Conservation (phyloP, 1,140 invertebrate species). For the Pseudomyrmex sp. region DNA sequence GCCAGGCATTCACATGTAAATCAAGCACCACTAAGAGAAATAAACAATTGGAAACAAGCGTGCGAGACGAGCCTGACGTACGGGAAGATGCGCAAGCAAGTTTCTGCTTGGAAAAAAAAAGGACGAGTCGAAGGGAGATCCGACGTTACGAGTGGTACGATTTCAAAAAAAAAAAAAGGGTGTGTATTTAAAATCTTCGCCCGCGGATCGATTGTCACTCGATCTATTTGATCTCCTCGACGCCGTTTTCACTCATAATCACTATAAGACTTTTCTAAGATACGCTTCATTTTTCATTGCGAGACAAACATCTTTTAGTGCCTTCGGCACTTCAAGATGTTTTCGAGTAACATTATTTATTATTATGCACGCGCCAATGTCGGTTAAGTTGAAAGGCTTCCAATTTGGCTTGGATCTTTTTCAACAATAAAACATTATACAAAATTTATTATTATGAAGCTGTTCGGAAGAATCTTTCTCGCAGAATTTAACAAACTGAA, state of each 20-base stretch:
- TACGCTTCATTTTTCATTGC: not conserved
- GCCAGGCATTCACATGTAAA: conserved; percentile 83
- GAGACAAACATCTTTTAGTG: not conserved
- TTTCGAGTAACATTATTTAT: conserved; percentile 25
- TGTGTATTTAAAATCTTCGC: conserved; percentile 51
- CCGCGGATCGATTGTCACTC: conserved; percentile 36
- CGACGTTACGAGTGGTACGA: conserved; percentile 44
- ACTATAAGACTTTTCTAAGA: conserved; percentile 29
- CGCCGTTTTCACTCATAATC: conserved; percentile 16
- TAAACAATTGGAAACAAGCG: conserved; percentile 62
- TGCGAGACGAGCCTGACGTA: conserved; percentile 60
- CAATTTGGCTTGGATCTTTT: conserved; percentile 24
- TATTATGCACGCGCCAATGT: conserved; percentile 18
- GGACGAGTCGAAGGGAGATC: conserved; percentile 41
- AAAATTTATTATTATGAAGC: conserved; percentile 10
- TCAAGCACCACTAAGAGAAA: conserved; percentile 70
- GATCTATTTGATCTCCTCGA: conserved; percentile 22
- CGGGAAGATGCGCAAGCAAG: conserved; percentile 59
- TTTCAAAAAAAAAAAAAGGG: conserved; percentile 11
- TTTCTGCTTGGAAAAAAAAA: conserved; percentile 40
- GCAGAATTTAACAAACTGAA: not conserved
- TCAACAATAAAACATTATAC: not conserved
- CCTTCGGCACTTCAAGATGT: not conserved
- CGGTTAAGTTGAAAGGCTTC: conserved; percentile 31
- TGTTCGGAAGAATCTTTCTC: not conserved